Evolutionary conservation across 2,888 invertebrate species (phyloP).

Genomic region (Oligia latruncula): DNA sequence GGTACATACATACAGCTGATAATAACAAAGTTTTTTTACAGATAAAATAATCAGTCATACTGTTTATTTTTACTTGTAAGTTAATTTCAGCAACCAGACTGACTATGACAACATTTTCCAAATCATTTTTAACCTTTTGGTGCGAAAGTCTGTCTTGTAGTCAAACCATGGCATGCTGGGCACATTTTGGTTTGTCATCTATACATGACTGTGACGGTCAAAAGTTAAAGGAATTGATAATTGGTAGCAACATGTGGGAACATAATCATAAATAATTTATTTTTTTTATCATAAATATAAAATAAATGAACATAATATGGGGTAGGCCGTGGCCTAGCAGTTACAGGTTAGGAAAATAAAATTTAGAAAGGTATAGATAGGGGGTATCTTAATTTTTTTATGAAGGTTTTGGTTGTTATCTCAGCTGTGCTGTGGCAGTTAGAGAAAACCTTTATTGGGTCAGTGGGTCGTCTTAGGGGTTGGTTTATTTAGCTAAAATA

Average conservation of each 20-base stretch:
- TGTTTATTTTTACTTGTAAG: constrained; percentile 24
- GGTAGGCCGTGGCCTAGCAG: not conserved
- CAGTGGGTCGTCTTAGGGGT: no score
- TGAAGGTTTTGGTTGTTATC: not conserved
- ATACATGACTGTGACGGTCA: no score
- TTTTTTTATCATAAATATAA: no score
- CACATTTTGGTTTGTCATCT: no score
- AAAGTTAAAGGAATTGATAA: not conserved
- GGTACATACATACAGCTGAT: not conserved
- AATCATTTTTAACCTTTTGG: not conserved
- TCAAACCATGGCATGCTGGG: no score
- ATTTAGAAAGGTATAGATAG: not conserved
- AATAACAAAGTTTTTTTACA: not conserved
- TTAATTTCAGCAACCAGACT: not conserved
- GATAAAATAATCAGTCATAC: constrained; percentile 17
- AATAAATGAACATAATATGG: no score
- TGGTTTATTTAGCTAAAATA: not conserved
- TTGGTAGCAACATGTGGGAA: not conserved
- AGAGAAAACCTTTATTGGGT: not conserved
- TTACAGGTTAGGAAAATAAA: not conserved
- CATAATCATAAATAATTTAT: no score
- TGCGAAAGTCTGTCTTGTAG: no score
- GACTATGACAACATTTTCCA: not conserved
- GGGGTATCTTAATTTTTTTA: not conserved
- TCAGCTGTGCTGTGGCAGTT: not conserved